A percentile compares a stretch with the other conserved stretches of the same genome.
Conservation (phyloP, 1,140 invertebrate species). For the Eufriesea mexicana region DNA sequence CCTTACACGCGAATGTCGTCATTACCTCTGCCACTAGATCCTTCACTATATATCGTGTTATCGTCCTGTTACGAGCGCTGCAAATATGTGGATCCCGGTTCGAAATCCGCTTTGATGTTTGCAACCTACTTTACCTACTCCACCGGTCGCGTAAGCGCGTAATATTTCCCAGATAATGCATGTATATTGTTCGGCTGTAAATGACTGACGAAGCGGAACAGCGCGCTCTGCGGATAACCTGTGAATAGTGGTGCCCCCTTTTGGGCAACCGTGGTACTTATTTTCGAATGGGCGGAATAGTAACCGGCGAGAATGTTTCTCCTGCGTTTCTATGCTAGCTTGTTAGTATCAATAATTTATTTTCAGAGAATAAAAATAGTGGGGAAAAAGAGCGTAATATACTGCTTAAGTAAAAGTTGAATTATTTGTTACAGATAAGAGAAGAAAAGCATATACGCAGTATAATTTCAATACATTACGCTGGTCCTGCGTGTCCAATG, state of each 20-base stretch:
- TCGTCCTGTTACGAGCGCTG: constrained; percentile 1
- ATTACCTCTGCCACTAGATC: neutral
- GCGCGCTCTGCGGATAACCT: neutral
- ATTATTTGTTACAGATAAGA: too few species aligned
- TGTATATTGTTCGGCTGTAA: constrained; percentile 10
- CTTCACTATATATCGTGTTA: neutral
- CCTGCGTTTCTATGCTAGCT: too few species aligned
- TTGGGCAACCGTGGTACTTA: too few species aligned
- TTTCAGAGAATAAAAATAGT: too few species aligned
- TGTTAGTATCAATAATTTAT: too few species aligned
- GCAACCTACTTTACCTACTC: constrained; percentile 11
- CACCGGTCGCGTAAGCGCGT: neutral
- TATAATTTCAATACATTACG: too few species aligned
- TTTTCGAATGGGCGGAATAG: too few species aligned
- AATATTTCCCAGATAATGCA: constrained; percentile 7
- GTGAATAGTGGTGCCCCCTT: neutral
- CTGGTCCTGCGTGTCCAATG: too few species aligned
- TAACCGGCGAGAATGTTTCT: too few species aligned
- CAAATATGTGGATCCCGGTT: neutral
- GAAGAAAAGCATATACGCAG: too few species aligned
- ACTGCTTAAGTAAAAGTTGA: too few species aligned
- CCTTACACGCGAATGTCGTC: neutral
- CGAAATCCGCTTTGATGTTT: constrained; percentile 22
- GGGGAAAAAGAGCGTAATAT: too few species aligned
- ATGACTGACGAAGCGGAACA: neutral